Conservation (phyloP, 2,797 vertebrate genomes). For the Hipposideros larvatus region DNA sequence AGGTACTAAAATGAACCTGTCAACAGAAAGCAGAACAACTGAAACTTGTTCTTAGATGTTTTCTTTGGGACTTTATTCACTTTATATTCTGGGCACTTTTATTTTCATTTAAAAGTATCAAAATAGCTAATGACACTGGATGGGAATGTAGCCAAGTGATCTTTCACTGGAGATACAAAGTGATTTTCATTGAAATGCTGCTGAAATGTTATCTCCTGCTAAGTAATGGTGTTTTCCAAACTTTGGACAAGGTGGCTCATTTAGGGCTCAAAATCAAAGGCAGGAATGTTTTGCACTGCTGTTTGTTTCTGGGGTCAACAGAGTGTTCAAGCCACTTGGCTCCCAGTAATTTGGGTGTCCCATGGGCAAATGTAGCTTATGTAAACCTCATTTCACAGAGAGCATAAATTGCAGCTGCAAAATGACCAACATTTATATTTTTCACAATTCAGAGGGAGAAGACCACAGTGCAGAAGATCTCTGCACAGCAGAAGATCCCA, state of each 20-base stretch:
- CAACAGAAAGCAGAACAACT: background rate
- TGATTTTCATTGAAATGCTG: conserved; percentile 2
- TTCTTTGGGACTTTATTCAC: background rate
- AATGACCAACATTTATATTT: conserved; percentile 27
- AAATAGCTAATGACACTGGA: background rate
- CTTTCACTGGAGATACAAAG: background rate
- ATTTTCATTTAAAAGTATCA: background rate
- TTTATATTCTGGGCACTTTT: background rate
- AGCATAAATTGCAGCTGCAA: background rate
- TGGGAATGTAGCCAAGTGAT: background rate
- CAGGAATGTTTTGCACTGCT: background rate
- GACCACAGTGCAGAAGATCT: background rate
- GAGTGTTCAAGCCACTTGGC: background rate
- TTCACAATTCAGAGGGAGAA: background rate
- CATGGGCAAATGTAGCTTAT: background rate
- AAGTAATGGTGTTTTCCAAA: background rate
- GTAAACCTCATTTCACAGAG: background rate
- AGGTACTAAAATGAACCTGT: background rate
- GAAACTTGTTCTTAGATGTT: background rate
- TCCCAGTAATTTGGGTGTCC: background rate
- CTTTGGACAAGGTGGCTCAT: background rate
- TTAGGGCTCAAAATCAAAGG: background rate
- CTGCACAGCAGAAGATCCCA: background rate
- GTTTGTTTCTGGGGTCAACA: conserved; percentile 2
- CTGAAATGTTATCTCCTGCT: background rate